A percentile compares a stretch with the other conserved stretches of the same genome.
These are phyloP conservation scores for Seira ritae DNA, from an alignment of 2,888 invertebrate genomes.

Conservation along the genomic window DNA sequence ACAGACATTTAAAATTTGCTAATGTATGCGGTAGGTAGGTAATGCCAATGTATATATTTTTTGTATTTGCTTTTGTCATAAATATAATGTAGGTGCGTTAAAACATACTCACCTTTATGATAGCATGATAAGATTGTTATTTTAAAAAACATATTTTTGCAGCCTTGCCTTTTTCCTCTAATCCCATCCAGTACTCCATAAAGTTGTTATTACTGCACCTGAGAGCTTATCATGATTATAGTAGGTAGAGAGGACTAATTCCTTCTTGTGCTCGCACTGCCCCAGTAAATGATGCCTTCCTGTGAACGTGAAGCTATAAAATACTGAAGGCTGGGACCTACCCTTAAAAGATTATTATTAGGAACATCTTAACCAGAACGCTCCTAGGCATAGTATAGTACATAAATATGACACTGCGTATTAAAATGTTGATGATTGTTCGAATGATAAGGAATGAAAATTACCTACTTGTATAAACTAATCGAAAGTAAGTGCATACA, in stretches of 20 bases:
- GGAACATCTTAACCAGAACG: slow-evolving; percentile 39
- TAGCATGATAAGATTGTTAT: too few relatives aligned
- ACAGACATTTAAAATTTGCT: too few relatives aligned
- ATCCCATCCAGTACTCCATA: neutral
- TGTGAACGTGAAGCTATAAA: slow-evolving; percentile 6
- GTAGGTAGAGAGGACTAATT: too few relatives aligned
- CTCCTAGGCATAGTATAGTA: too few relatives aligned
- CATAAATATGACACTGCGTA: neutral
- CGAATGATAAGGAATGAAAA: slow-evolving; percentile 16
- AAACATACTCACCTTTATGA: too few relatives aligned
- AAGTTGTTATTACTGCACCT: slow-evolving; percentile 23
- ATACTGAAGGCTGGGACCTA: slow-evolving; percentile 36
- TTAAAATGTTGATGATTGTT: neutral
- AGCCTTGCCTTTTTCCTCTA: slow-evolving; percentile 4
- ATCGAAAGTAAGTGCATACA: slow-evolving; percentile 1
- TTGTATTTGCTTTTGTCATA: too few relatives aligned
- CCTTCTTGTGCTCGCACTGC: too few relatives aligned
- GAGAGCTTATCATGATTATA: slow-evolving; percentile 31
- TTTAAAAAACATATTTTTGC: too few relatives aligned
- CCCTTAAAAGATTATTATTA: slow-evolving; percentile 18
- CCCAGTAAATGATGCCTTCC: too few relatives aligned
- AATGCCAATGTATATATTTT: too few relatives aligned
- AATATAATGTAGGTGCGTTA: too few relatives aligned
- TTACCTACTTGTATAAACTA: slow-evolving; percentile 9
- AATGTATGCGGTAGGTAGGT: too few relatives aligned